These are phyloP conservation scores for Damaliscus lunatus DNA, from an alignment of 2,113 vertebrate genomes.

Conservation along the genomic window DNA sequence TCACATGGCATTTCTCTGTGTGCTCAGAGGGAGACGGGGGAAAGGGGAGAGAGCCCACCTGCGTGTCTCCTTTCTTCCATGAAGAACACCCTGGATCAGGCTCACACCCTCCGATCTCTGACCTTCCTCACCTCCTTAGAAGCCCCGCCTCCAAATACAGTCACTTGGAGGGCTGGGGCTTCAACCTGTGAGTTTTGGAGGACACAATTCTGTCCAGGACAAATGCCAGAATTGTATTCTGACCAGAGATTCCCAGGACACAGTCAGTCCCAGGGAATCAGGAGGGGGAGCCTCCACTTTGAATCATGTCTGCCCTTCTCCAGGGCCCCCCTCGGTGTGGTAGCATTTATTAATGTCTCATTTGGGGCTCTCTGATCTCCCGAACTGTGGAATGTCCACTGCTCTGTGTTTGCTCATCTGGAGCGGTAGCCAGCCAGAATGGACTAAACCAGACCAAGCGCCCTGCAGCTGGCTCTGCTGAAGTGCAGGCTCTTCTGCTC, in stretches of 20 bases:
- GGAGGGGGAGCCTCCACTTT: no score
- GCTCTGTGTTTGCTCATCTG: not conserved
- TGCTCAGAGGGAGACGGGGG: not conserved
- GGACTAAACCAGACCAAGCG: rapidly evolving
- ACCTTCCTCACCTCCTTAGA: not conserved
- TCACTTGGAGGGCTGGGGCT: not conserved
- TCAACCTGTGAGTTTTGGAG: not conserved
- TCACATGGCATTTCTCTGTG: not conserved
- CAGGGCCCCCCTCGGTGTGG: rapidly evolving
- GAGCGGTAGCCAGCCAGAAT: not conserved
- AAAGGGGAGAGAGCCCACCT: not conserved
- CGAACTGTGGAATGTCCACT: rapidly evolving
- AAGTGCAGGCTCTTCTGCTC: rapidly evolving
- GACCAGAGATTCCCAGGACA: not conserved
- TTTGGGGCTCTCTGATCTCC: no score
- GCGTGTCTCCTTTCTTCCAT: not conserved
- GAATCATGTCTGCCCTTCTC: not conserved
- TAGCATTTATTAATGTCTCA: not conserved
- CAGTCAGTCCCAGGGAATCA: not conserved
- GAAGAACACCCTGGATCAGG: not conserved
- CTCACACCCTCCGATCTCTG: not conserved
- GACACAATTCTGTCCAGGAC: not conserved
- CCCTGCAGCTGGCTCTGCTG: rapidly evolving
- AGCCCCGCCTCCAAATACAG: not conserved
- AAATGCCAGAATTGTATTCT: not conserved